Evolutionary conservation across 2,113 vertebrate genomes (phyloP), one percentile per base, ranked within the genome.

Genomic region (Delphinus delphis): DNA sequence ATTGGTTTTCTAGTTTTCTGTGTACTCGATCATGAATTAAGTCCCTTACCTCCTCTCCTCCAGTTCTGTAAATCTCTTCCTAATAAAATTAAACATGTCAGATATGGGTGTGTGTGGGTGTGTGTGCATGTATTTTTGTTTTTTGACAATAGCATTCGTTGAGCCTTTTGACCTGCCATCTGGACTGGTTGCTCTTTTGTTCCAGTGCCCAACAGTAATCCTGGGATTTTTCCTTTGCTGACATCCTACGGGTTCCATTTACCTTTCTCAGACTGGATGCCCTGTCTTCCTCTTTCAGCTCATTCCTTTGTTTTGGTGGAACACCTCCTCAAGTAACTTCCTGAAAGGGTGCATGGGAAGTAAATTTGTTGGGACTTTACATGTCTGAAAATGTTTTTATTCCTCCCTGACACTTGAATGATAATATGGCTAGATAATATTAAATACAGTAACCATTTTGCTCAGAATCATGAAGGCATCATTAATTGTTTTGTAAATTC

Each of bases 381-480:
- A 17, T 62, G 23, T 71, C 55, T 96, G 53, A 91, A 91, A 70
- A 47, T 95, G 28, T 76, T 90, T 68, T 93, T 82, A 41, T 90
- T 88, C 82, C 33, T 93, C 38, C 8, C 21, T 87, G 58, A 97
- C 67, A 44, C 11, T 18, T 88, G 68, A 86, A 36, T 23, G 20
- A 63, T 58, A 81, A 23, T 55, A 88, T 2, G 31, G 8, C 31
- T 44, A 68, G 38, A 47, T 38, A 83, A 63, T 93, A 87, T 36
- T 36, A 38, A 20, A 18, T 50, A 31, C 38, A 44, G 38, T 55
- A 36, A 84, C 65, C 11, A 38, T 71, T 50, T 71, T 77, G 15
- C 47, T 85, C n/a, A 62, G 76, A 88, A 76, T 82, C 65, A 77
- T 44, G 38, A 55, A 41, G 36, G 41, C 13, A n/a, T 62, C 31